Conservation (phyloP, 2,888 invertebrate species). For the Ligdia adustata region DNA sequence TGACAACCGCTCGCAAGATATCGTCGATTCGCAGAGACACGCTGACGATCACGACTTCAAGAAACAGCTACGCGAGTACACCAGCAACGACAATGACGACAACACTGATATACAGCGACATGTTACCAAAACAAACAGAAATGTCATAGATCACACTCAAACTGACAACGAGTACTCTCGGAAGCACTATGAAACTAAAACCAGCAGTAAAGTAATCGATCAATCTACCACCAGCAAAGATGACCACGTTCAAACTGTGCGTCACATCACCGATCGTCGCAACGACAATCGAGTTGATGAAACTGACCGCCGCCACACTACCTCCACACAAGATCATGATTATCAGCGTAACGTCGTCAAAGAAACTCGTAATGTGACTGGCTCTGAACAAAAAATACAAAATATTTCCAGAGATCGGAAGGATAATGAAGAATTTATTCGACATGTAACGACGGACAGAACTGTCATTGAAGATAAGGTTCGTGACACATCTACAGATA, state of each 20-base stretch:
- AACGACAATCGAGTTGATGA: slow-evolving; percentile 43
- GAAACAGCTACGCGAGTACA: slow-evolving; percentile 46
- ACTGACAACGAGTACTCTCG: slow-evolving; percentile 36
- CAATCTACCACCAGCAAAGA: slow-evolving; percentile 32
- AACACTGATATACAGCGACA: slow-evolving; percentile 34
- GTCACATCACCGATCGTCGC: slow-evolving; percentile 26
- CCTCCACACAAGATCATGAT: slow-evolving; percentile 37
- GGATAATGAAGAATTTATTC: slow-evolving; percentile 14
- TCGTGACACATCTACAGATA: not conserved
- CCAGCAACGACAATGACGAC: slow-evolving; percentile 40
- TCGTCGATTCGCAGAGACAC: slow-evolving; percentile 60
- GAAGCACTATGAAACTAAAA: slow-evolving; percentile 24
- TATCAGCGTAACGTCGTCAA: slow-evolving; percentile 40
- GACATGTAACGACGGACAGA: slow-evolving; percentile 3
- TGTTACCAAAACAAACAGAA: slow-evolving; percentile 36
- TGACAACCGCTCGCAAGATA: slow-evolving; percentile 42
- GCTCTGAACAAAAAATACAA: slow-evolving; percentile 41
- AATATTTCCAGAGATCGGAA: slow-evolving; percentile 49
- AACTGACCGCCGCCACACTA: slow-evolving; percentile 39
- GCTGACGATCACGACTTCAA: slow-evolving; percentile 65
- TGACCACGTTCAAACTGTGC: not conserved
- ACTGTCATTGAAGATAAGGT: not conserved
- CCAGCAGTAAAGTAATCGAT: slow-evolving; percentile 39
- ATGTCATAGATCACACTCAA: slow-evolving; percentile 36
- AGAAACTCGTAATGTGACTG: slow-evolving; percentile 39